Evolutionary conservation across 1,140 invertebrate species (phyloP), one percentile per base, ranked within the genome.

Genomic region (Glomeris maerens): DNA sequence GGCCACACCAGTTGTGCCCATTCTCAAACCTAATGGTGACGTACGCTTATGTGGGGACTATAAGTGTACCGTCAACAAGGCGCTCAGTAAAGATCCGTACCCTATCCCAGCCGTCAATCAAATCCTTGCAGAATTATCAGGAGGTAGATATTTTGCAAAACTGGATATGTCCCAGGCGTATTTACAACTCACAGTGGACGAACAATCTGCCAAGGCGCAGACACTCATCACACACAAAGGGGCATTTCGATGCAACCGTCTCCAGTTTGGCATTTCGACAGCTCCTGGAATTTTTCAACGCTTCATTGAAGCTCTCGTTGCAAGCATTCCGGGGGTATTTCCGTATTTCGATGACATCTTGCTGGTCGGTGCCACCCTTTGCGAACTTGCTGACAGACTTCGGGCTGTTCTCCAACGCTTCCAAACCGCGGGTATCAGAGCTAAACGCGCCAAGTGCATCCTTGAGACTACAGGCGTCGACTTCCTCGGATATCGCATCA

Each of bases 251-350:
- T 66, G 71, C 17, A 67, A 67, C 26, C 47, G 70, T 2, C 50
- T 77, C 51, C 62, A 64, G 7, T 74, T 71, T 59, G 69, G 72
- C 2, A 61, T 73, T 4, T 59, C 62, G 25, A 60, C 63, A n/a
- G 62, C 62, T 29, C 68, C 66, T 25, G 66, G 63, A 22, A 70
- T 69, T 26, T 72, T 69, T 54, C 66, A 69, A 52, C 54, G 57
- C 27, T 60, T 60, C 2, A 70, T 72, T 48, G 62, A 68, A 47
- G 44, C 60, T 2, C 41, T 63, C 25, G 47, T 70, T 21, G 5
- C 50, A 21, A 62, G 59, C 55, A 47, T 58, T 36, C 29, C 44
- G 45, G 10, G 50, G 53, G 26, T 39, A 57, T 20, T 45, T 47
- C 26, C 60, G 55, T 58, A 55, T 36, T 22, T 65, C 1, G 67